Base-by-base conservation (phyloP, 2,888 invertebrate species). In the Rhodophaea formosa region DNA sequence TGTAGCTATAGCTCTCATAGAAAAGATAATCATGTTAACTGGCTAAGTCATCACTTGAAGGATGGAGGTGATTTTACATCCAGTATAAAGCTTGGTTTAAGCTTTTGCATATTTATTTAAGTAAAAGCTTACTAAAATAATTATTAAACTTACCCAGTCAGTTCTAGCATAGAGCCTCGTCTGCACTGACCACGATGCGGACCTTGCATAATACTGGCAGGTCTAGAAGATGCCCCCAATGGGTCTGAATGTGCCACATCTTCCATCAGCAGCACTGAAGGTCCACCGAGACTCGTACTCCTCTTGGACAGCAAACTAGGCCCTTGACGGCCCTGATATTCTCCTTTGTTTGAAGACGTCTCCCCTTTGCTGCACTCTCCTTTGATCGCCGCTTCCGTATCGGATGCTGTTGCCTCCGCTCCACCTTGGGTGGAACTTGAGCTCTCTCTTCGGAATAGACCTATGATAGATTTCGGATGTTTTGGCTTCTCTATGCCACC, bases 401-500 rank as follows among this genome's bases (percentile, higher is more conserved):
- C 94, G 53, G 93, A 93, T 16, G 91, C 82, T 53, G 90, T 90
- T 56, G 91, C 84, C 47, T 92, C 93, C 29, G 81, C 80, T 39
- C 82, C 91, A 0, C 92, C 93, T 70, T 94, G 94, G 56, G 94
- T 93, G 0, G 96, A 96, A 72, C 95, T 93, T 68, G 94, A 92
- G 83, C 96, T 96, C 82, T 97, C 97, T 77, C 96, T 94, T 76
- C 96, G 93, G 90, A 97, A 97, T 65, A 97, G 93, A 88, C 97
- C 97, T 93, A 97, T 96, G 87, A 97, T 96, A 86, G 97, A 96
- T 88, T 95, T 95, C 71, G 95, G 93, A 89, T 93, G 93, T 91
- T 96, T 95, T 85, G 96, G 96, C 92, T 96, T 96, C 88, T 96
- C 96, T 86, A 97, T 94, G 77, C 96, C 96, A 91, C 96, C 96